These are phyloP conservation scores for Calliscelio sp. DNA, from an alignment of 2,888 invertebrate genomes.

Conservation along the genomic window DNA sequence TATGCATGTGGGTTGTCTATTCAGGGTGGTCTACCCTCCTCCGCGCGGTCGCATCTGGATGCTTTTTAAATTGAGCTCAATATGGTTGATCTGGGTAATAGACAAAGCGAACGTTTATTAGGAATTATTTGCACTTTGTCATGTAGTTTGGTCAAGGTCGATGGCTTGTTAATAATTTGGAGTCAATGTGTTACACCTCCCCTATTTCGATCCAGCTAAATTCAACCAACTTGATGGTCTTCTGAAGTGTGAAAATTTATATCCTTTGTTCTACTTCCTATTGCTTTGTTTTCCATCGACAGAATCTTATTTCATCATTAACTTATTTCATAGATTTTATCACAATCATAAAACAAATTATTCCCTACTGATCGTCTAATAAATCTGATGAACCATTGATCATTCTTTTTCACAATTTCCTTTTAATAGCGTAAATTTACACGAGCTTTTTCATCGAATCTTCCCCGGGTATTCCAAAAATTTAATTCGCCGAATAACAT, in stretches of 20 bases:
- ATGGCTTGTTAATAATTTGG: slow-evolving; percentile 48
- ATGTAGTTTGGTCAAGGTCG: slow-evolving; percentile 41
- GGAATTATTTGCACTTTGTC: slow-evolving; percentile 59
- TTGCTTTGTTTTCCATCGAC: too few relatives aligned
- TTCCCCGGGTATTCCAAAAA: slow-evolving; percentile 29
- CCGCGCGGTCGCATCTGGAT: slow-evolving; percentile 49
- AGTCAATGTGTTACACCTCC: slow-evolving; percentile 22
- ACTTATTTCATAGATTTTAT: too few relatives aligned
- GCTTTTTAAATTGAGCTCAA: slow-evolving; percentile 59
- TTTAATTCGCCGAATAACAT: slow-evolving; percentile 39
- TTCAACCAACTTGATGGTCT: background rate
- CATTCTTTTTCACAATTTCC: background rate
- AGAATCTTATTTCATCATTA: too few relatives aligned
- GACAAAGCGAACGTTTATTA: slow-evolving; percentile 55
- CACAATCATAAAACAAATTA: too few relatives aligned
- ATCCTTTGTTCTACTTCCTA: too few relatives aligned
- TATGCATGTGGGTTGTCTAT: slow-evolving; percentile 54
- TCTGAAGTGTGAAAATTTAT: slow-evolving; percentile 4
- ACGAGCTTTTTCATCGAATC: slow-evolving; percentile 12
- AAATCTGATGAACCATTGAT: too few relatives aligned
- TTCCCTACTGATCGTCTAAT: too few relatives aligned
- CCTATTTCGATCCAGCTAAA: background rate
- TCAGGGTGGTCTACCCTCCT: slow-evolving; percentile 40
- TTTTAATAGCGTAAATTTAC: background rate
- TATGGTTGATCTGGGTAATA: slow-evolving; percentile 22